Evolutionary conservation across 2,797 vertebrate genomes (phyloP).

Genomic region (Oreochromis mossambicus): DNA sequence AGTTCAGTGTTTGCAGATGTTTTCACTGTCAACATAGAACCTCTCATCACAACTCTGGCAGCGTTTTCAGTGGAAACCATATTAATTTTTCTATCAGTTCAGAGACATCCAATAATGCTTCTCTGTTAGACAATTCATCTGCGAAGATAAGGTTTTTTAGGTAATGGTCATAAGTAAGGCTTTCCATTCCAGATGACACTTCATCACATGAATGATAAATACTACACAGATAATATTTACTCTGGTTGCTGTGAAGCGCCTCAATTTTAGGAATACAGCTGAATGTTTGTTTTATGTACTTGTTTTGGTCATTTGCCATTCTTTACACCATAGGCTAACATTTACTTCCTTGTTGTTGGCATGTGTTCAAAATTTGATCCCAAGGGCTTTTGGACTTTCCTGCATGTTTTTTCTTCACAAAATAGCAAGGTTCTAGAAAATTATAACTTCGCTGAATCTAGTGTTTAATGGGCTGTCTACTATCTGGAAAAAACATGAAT

Average conservation of each 20-base stretch:
- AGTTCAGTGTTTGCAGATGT: neutral
- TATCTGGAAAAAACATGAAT: conserved; percentile 76
- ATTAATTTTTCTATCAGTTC: conserved; percentile 8
- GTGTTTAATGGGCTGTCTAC: conserved; percentile 72
- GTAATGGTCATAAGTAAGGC: conserved; percentile 46
- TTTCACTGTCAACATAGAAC: conserved; percentile 28
- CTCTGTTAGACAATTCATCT: conserved; percentile 35
- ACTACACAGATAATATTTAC: conserved; percentile 71
- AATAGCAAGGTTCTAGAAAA: conserved; percentile 64
- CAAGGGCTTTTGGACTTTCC: conserved; percentile 62
- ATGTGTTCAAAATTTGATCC: conserved; percentile 64
- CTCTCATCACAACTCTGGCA: conserved; percentile 21
- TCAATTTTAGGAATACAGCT: conserved; percentile 65
- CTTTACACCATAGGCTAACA: conserved; percentile 72
- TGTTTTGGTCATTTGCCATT: conserved; percentile 78
- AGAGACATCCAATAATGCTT: conserved; percentile 27
- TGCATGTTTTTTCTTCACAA: conserved; percentile 40
- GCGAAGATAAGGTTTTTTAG: conserved; percentile 33
- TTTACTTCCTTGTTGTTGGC: conserved; percentile 80
- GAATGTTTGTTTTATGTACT: conserved; percentile 75
- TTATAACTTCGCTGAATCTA: conserved; percentile 69
- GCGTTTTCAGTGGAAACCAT: conserved; percentile 26
- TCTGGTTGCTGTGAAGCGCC: conserved; percentile 55
- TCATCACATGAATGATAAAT: conserved; percentile 74
- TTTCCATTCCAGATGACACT: conserved; percentile 68